Percentiles rank a stretch among this genome's conserved stretches.
Conservation (phyloP, 2,113 vertebrate species). For the Tetraodon nigroviridis region DNA sequence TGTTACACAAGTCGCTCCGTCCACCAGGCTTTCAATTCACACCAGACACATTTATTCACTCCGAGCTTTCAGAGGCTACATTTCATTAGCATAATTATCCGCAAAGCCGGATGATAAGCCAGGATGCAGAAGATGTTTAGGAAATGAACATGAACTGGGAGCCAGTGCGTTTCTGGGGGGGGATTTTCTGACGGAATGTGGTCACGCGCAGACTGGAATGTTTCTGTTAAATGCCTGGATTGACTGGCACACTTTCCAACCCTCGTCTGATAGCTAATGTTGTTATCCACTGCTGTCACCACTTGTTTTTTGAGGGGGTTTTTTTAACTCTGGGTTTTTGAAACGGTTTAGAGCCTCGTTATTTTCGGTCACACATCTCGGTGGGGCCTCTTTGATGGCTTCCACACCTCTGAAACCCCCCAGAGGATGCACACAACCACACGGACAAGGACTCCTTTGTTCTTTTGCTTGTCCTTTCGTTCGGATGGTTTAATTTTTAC, state of each 20-base stretch:
- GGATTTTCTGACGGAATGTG: constrained; percentile 24
- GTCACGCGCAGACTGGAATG: constrained; percentile 48
- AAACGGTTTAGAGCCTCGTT: constrained; percentile 50
- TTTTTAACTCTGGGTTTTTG: constrained; percentile 19
- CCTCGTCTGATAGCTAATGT: constrained; percentile 54
- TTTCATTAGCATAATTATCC: constrained; percentile 14
- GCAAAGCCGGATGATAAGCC: constrained; percentile 15
- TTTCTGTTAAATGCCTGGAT: constrained; percentile 67
- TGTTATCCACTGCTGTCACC: constrained; percentile 45
- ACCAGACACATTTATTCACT: constrained; percentile 56
- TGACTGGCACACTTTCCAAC: constrained; percentile 38
- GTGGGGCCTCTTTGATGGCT: constrained; percentile 35
- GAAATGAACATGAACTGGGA: constrained; percentile 16
- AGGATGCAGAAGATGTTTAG: constrained; percentile 28
- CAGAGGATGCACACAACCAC: too few relatives aligned
- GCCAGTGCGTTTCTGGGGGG: constrained; percentile 26
- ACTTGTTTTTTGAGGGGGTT: constrained; percentile 34
- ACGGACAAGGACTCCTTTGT: neutral
- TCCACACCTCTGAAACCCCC: constrained; percentile 27
- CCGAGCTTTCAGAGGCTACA: constrained; percentile 3
- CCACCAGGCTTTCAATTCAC: constrained; percentile 33
- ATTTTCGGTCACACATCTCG: constrained; percentile 52
- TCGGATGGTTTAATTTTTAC: constrained; percentile 33
- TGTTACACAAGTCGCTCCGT: constrained; percentile 35
- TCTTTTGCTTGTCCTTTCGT: constrained; percentile 19